Base-by-base conservation (phyloP, 2,888 invertebrate genomes). In the Apeira syringaria region DNA sequence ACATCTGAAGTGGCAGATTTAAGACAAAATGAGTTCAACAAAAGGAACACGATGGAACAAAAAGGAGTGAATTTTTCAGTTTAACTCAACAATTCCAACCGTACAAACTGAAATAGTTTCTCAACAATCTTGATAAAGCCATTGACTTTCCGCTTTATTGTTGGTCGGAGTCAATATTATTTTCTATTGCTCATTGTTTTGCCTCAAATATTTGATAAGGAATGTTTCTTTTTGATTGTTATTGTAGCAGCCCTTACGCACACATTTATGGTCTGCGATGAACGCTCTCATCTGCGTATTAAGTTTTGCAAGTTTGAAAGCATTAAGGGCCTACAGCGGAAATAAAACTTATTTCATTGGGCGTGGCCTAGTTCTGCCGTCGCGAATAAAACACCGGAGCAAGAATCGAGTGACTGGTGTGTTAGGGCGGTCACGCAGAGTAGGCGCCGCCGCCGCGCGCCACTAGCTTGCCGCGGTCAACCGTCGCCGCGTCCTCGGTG, bases 61-160 rank as follows among this genome's bases (percentile, higher is more conserved):
- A 43, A 40, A 24, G 38, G 41, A 33, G 26, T 41, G 10, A 34
- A 36, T 37, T 50, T 47, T 53, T 47, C 31, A 45, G 24, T 24
- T 24, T 9, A 24, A 9, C 24, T 24, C 24, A 5, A 9, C 24
- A 24, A 9, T 24, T 24, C 9, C 9, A 24, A 24, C 24, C 9
- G 8, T 46, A 45, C 40, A 48, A 49, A 56, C 35, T 52, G 35
- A 49, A 53, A 66, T 66, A 65, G 63, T 66, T 66, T 20, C 2
- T 28, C 29, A 64, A 61, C 64, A 59, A 65, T 65, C 66, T 65
- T 60, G 51, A 63, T 65, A 49, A 59, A 53, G 51, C 59, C 51
- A 65, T 57, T 43, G 50, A 55, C 37, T 48, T 31, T 13, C 33
- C 20, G 47, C 25, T 58, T 45, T 45, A 42, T 27, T 50, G 17